These are phyloP conservation scores for Dallia pectoralis DNA, from an alignment of 2,797 vertebrate genomes.

Conservation along the genomic window DNA sequence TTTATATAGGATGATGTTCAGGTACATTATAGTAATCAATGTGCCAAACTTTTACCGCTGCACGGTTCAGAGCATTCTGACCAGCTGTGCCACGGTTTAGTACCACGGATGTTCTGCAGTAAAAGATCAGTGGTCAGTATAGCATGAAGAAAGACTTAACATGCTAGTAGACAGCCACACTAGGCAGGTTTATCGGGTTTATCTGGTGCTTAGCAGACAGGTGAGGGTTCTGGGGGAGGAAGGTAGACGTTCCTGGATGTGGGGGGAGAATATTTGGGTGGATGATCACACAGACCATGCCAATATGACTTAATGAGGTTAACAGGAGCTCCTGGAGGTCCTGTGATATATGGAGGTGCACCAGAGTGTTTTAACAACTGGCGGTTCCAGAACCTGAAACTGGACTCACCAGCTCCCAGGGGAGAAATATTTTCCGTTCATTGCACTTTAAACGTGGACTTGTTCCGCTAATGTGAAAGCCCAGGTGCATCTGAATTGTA, in stretches of 20 bases:
- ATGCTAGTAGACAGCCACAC: not conserved
- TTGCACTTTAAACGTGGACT: slow-evolving; percentile 1
- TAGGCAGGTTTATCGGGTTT: slow-evolving; percentile 49
- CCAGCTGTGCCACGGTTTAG: too few species aligned
- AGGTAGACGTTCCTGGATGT: slow-evolving; percentile 18
- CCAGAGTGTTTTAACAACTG: slow-evolving; percentile 49
- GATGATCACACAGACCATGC: slow-evolving; percentile 33
- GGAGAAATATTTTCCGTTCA: slow-evolving; percentile 35
- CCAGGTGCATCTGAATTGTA: slow-evolving; percentile 14
- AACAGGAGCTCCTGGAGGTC: slow-evolving; percentile 50
- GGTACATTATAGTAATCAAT: slow-evolving; percentile 12
- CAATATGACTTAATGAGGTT: slow-evolving; percentile 62
- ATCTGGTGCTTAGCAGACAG: slow-evolving; percentile 39
- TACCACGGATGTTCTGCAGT: too few species aligned
- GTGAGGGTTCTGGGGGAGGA: slow-evolving; percentile 31
- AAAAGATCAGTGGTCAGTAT: slow-evolving; percentile 17
- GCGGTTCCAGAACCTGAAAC: slow-evolving; percentile 44
- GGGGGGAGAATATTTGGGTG: slow-evolving; percentile 17
- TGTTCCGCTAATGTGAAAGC: not conserved
- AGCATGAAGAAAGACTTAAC: slow-evolving; percentile 11
- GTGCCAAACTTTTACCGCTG: too few species aligned
- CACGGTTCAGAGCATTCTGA: too few species aligned
- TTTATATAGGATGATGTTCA: not conserved
- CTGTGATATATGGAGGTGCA: slow-evolving; percentile 26
- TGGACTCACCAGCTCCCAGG: slow-evolving; percentile 35